Evolutionary conservation across 2,888 invertebrate genomes (phyloP).

Genomic region (Pandemis heparana): DNA sequence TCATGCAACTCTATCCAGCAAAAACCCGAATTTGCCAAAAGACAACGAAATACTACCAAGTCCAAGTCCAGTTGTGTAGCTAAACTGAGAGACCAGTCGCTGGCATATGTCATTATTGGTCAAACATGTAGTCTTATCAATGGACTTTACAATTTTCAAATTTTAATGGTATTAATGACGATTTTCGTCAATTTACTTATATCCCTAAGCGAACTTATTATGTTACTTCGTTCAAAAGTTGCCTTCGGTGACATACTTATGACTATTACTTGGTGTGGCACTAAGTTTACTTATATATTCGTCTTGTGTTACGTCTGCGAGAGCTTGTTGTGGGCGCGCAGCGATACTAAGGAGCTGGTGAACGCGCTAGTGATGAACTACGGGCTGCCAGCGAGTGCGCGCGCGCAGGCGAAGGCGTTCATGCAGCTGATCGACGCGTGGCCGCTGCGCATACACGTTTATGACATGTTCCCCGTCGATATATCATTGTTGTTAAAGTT

Average conservation of each 20-base stretch:
- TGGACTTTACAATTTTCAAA: neutral
- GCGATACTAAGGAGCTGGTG: neutral
- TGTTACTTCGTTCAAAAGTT: neutral
- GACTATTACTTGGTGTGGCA: neutral
- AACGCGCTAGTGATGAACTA: conserved; percentile 44
- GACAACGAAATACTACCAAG: neutral
- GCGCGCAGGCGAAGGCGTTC: conserved; percentile 42
- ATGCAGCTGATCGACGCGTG: conserved; percentile 42
- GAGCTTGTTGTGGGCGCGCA: neutral
- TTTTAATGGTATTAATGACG: neutral
- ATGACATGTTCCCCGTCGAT: conserved; percentile 43
- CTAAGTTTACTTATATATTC: neutral
- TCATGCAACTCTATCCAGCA: neutral
- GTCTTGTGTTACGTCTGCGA: neutral
- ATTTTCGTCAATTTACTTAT: neutral
- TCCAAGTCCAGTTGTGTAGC: neutral
- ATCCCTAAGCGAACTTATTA: neutral
- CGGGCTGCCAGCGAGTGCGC: conserved; percentile 18
- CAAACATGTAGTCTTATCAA: neutral
- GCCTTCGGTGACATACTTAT: neutral
- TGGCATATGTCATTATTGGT: conserved; percentile 1
- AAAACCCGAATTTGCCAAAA: neutral
- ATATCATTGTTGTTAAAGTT: conserved; percentile 43
- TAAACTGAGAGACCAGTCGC: neutral
- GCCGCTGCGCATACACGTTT: conserved; percentile 40